Evolutionary conservation across 2,888 invertebrate genomes (phyloP), one percentile per base, ranked within the genome.

Genomic region (Amblyteles armatorius): DNA sequence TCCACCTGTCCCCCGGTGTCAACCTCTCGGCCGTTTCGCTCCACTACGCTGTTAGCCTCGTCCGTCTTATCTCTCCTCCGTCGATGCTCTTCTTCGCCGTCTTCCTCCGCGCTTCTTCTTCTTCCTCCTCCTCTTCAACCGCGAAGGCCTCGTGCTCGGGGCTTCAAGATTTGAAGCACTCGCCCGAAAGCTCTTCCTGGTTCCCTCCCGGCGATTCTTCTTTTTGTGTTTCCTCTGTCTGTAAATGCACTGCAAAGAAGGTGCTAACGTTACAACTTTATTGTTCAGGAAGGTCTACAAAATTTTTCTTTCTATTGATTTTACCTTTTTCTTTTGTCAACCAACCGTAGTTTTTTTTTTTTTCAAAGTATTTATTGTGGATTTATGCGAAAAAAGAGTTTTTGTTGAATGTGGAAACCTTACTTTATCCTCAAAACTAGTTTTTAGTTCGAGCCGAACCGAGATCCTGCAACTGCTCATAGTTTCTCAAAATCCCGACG

Each of bases 1-100:
- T 91, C 93, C 94, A 94, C 94, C 94, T 94, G 94, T 94, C 93
- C 91, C 91, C 87, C 87, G 91, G 92, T 92, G 93, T 93, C 79
- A 83, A 73, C 80, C 79, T 78, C 82, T 79, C 78, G 60, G 60
- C 77, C 33, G 26, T 79, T 84, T 40, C 57, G 44, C 63, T 71
- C 68, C 48, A 60, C 65, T 50, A 36, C 11, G 6, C 50, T 50
- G 16, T 33, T 3, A 26, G 74, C 63, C 29, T 74, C 74, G 74
- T 52, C 19, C 19, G 50, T 76, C 65, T 67, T 52, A 77, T 77
- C 67, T 48, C 65, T 44, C 44, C 63, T 68, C 44, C 22, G 65
- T 69, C 26, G 74, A 48, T 48, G 68, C 40, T 79, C 57, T 5
- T 77, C 67, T 65, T 71, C 50, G 16, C 71, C 60, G 44, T n/a